Conservation (phyloP, 1,140 invertebrate genomes). For the Delia radicum region DNA sequence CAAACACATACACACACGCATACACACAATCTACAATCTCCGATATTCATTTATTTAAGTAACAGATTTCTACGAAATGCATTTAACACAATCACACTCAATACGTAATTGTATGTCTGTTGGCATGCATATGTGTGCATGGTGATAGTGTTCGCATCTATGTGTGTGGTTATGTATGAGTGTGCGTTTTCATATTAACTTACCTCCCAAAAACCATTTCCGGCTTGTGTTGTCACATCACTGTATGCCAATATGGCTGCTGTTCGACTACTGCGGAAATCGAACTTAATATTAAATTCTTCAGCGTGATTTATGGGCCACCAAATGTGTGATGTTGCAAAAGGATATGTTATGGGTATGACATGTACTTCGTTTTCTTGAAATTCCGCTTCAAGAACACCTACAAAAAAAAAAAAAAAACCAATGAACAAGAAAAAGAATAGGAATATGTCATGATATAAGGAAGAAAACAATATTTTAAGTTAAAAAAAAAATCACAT, state of each 20-base stretch:
- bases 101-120: background rate
- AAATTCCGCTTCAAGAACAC: constrained; percentile 78
- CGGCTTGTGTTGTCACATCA: constrained; percentile 69
- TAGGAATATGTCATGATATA: background rate
- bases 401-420: constrained; percentile 38
- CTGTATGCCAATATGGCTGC: constrained; percentile 83
- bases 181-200: constrained; percentile 36
- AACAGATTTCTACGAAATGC: background rate
- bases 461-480: background rate
- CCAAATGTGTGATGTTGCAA: constrained; percentile 83
- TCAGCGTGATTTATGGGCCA: constrained; percentile 73
- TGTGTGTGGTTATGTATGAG: background rate
- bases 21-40: background rate
- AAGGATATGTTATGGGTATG: constrained; percentile 90
- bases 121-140: background rate
- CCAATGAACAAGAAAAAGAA: background rate
- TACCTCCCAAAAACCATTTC: constrained; percentile 85
- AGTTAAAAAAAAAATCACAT: background rate
- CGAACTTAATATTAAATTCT: constrained; percentile 77
- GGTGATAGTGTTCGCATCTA: background rate
- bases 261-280: constrained; percentile 83
- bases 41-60: background rate
- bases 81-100: background rate
- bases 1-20: background rate
- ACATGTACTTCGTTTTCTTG: constrained; percentile 81